Percentiles rank a stretch among this genome's conserved stretches.
Conservation (phyloP, 2,888 invertebrate genomes). For the Lypha dubia region DNA sequence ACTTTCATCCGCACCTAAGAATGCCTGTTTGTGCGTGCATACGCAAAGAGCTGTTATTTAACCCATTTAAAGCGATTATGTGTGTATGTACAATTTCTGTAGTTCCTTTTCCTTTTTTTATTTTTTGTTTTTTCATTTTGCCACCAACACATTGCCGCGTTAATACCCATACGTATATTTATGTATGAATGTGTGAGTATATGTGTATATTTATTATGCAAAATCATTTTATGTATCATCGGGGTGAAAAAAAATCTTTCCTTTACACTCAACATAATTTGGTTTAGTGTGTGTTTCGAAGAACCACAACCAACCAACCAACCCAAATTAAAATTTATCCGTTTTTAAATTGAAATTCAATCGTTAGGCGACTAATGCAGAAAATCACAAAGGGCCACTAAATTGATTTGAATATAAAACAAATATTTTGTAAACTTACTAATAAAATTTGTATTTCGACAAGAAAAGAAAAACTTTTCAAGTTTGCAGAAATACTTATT, state of each 20-base stretch:
- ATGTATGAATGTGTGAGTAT: not conserved
- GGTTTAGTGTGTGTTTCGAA: slow-evolving; percentile 25
- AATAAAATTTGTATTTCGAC: too few relatives aligned
- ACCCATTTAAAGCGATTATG: slow-evolving; percentile 42
- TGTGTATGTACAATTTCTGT: slow-evolving; percentile 28
- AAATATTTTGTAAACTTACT: not conserved
- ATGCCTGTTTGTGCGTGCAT: not conserved
- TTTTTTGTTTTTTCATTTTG: too few relatives aligned
- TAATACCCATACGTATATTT: not conserved
- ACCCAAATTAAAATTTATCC: slow-evolving; percentile 49
- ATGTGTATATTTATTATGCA: slow-evolving; percentile 31
- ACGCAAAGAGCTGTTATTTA: slow-evolving; percentile 47
- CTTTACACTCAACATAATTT: slow-evolving; percentile 21
- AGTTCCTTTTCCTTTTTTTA: too few relatives aligned
- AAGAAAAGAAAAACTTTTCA: too few relatives aligned
- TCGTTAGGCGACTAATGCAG: slow-evolving; percentile 19
- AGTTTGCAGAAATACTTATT: too few relatives aligned
- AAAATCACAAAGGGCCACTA: slow-evolving; percentile 8
- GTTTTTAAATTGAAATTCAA: slow-evolving; percentile 54
- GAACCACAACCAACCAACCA: slow-evolving; percentile 4
- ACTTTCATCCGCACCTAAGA: too few relatives aligned
- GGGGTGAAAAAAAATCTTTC: slow-evolving; percentile 11
- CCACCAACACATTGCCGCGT: not conserved
- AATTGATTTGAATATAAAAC: slow-evolving; percentile 1
- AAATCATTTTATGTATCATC: slow-evolving; percentile 50